Percentiles rank a stretch among this genome's conserved stretches.
phyloP scores from a whole-genome alignment of 2,797 vertebrate species.

The Masticophis lateralis region DNA sequence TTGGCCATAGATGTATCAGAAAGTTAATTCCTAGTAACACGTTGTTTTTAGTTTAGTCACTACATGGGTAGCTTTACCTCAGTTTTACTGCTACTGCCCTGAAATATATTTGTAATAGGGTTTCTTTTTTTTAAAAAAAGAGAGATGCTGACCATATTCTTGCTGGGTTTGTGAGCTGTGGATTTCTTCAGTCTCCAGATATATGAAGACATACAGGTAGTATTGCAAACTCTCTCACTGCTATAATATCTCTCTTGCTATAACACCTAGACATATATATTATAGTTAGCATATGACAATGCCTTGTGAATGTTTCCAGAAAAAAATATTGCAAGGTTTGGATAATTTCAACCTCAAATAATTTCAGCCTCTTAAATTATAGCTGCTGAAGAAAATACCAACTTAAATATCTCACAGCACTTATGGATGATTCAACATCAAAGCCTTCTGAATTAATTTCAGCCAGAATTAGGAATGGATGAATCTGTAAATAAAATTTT shows the following conservation, averaged over 20 bases:
- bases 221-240: too few species aligned
- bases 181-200: background rate
- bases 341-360: background rate
- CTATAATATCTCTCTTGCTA: background rate
- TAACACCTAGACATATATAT: background rate
- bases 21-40: background rate
- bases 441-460: background rate
- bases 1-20: background rate
- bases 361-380: background rate
- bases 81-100: background rate
- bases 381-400: background rate
- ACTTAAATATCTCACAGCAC: background rate
- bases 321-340: background rate
- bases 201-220: background rate
- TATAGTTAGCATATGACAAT: background rate
- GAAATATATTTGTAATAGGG: background rate
- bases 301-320: background rate
- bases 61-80: background rate
- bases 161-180: background rate
- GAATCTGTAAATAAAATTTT: background rate
- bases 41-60: too few species aligned
- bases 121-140: background rate
- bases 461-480: background rate
- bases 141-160: background rate
- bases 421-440: background rate